Conservation (phyloP, 2,797 vertebrate genomes). For the Rhodeus uyekii region DNA sequence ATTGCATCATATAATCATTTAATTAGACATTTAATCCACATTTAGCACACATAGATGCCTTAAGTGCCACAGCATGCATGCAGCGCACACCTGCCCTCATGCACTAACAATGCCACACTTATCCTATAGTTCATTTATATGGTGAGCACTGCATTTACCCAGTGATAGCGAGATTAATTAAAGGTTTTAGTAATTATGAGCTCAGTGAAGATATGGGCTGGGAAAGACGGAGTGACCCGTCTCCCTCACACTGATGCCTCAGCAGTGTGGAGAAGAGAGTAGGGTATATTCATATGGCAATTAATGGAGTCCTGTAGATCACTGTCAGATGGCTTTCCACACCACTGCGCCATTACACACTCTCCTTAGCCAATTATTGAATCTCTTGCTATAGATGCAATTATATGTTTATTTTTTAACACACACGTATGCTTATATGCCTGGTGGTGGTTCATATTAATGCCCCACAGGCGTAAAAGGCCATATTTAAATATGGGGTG, state of each 20-base stretch:
- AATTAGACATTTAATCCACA: background rate
- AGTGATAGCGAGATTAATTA: conserved; percentile 82
- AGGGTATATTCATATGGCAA: conserved; percentile 81
- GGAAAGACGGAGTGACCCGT: conserved; percentile 79
- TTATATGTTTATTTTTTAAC: conserved; percentile 47
- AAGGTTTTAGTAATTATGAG: conserved; percentile 80
- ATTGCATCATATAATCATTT: background rate
- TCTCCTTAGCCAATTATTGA: conserved; percentile 56
- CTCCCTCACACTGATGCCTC: conserved; percentile 76
- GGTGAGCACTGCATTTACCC: conserved; percentile 72
- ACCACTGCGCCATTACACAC: conserved; percentile 55
- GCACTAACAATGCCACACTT: conserved; percentile 39
- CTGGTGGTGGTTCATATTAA: conserved; percentile 28
- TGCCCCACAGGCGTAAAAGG: conserved; percentile 3
- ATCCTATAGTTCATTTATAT: conserved; percentile 71
- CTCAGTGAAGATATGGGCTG: conserved; percentile 73
- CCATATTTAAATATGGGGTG: conserved; percentile 11
- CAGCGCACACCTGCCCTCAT: conserved; percentile 35
- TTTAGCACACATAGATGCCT: background rate
- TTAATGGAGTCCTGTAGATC: conserved; percentile 82
- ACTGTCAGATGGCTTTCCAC: conserved; percentile 73
- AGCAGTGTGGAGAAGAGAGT: conserved; percentile 74
- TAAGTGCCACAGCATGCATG: background rate
- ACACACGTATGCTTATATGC: conserved; percentile 13
- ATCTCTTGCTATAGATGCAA: conserved; percentile 44